Base-by-base conservation (phyloP, 2,797 vertebrate species). In the Coreius guichenoti region DNA sequence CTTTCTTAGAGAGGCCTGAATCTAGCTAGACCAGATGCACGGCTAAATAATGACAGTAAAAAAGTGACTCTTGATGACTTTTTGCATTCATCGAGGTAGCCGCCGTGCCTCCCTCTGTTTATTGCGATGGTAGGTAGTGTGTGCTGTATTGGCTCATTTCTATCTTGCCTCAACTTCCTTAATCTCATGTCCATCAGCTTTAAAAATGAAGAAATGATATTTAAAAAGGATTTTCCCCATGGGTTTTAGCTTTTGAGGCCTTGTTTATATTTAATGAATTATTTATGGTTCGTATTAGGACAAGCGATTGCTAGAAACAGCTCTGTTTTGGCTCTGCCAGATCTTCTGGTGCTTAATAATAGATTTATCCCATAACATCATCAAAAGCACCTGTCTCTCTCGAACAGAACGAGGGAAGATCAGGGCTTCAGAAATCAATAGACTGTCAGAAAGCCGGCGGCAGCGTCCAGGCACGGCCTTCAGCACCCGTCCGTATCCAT, bases 361-460 rank as follows among this genome's bases (percentile, higher is more conserved):
- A 79, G 67, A 85, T 85, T 78, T 29, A 65, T 85, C 83, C 75
- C 65, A 80, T 80, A 78, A 51, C 43, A 73, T 85, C 54, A 65
- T 85, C 77, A 85, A 82, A 82, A 82, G 80, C 80, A 70, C 67
- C 33, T 68, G 79, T 81, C 47, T 31, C 79, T 54, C 75, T 47
- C 43, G 23, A 68, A 31, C 65, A 49, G 51, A 84, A 45, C 6
- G 65, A 70, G 83, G 16, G 39, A 36, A 84, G 75, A 80, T 80
- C 76, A 73, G 83, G 65, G 63, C 63, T 58, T 47, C 21, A n/a
- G 68, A 65, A 85, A 80, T 85, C 68, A 63, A 80, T 80, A 72
- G 29, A 3, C 36, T 45, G 49, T 51, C 82, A 54, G 56, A 63
- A 76, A 74, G 81, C 56, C 29, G 19, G 19, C 29, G 26, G 19